Percentiles rank a stretch among this genome's conserved stretches.
Conservation (phyloP, 2,113 vertebrate genomes). For the Dicaeum eximium region DNA sequence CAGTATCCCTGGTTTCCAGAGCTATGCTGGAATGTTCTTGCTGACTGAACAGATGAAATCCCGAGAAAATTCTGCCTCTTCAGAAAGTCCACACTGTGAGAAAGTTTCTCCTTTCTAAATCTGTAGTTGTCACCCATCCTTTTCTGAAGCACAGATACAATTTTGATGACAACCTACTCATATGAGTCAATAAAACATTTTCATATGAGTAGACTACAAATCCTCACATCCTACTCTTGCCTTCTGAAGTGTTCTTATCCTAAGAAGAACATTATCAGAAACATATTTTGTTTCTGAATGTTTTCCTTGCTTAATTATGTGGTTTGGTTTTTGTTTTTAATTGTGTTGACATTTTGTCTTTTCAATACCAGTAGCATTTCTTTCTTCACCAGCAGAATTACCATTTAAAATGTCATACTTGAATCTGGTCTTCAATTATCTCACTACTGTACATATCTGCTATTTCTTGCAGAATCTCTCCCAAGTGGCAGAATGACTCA, state of each 20-base stretch:
- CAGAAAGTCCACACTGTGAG: not conserved
- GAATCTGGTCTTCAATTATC: not conserved
- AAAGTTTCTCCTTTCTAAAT: not conserved
- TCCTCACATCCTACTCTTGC: not conserved
- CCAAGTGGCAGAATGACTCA: not conserved
- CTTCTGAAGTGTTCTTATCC: not conserved
- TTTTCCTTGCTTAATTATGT: not conserved
- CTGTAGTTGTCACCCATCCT: not conserved
- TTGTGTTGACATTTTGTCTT: not conserved
- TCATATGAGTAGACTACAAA: not conserved
- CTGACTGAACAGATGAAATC: not conserved
- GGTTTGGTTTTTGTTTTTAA: not conserved
- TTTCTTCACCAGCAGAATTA: not conserved
- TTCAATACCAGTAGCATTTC: not conserved
- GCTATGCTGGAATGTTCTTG: not conserved
- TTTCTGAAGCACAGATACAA: not conserved
- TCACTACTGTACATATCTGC: not conserved
- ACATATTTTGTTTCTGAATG: not conserved
- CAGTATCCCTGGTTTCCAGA: not conserved
- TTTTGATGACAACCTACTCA: slow-evolving; percentile 3
- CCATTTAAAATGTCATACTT: not conserved
- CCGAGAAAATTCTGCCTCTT: not conserved
- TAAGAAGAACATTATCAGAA: not conserved
- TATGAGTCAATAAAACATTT: slow-evolving; percentile 1
- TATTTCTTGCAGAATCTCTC: not conserved